Evolutionary conservation across 2,113 vertebrate species (phyloP).

Genomic region (Pedionomus torquatus): DNA sequence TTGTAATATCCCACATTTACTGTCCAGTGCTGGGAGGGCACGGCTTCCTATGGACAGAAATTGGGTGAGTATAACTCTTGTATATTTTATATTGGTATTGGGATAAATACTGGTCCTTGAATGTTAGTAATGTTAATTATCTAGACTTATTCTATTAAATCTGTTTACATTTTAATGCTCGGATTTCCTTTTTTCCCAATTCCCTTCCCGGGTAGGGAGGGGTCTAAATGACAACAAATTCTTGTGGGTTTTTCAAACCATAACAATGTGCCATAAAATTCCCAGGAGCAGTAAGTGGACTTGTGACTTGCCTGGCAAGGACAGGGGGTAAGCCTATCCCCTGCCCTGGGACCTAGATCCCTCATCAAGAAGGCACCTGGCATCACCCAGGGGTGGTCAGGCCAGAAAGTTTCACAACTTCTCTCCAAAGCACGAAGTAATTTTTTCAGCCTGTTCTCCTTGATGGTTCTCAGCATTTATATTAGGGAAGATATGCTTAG

Average conservation of each 20-base stretch:
- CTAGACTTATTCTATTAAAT: background rate
- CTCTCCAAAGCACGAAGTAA: background rate
- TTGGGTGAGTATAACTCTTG: background rate
- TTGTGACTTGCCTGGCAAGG: background rate
- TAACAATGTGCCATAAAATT: background rate
- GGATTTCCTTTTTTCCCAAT: background rate
- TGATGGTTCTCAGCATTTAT: background rate
- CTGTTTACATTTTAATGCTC: background rate
- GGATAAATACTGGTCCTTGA: background rate
- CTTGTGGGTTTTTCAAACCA: background rate
- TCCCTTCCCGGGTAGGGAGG: background rate
- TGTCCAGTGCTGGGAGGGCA: background rate
- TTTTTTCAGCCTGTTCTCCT: background rate
- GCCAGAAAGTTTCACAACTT: background rate
- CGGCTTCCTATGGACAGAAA: background rate
- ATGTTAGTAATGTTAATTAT: background rate
- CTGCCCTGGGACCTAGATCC: accelerated
- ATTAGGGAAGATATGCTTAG: background rate
- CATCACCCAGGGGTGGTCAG: accelerated
- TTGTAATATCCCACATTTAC: background rate
- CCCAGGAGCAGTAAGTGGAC: background rate
- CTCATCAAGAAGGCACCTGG: accelerated
- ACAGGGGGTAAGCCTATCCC: background rate
- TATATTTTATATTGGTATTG: background rate
- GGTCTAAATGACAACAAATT: background rate